These are phyloP conservation scores for Characodon lateralis DNA, from an alignment of 2,797 vertebrate species.

Conservation along the genomic window DNA sequence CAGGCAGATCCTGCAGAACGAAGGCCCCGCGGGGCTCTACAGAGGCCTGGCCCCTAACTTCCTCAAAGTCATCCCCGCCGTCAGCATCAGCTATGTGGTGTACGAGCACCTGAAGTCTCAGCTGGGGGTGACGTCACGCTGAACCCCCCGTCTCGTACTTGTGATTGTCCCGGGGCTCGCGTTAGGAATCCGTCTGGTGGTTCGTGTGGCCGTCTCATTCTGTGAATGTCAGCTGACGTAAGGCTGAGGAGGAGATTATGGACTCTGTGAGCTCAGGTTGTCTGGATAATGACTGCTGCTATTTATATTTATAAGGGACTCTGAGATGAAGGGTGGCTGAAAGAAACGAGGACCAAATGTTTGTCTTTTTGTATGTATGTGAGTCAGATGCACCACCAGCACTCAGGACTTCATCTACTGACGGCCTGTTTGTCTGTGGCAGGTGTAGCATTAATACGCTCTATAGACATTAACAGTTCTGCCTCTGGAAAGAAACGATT, in stretches of 20 bases:
- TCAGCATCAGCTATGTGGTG: slow-evolving; percentile 98
- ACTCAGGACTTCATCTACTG: background rate
- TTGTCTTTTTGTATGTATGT: background rate
- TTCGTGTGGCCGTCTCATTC: slow-evolving; percentile 84
- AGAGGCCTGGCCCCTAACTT: slow-evolving; percentile 95
- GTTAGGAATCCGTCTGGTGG: slow-evolving; percentile 53
- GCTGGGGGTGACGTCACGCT: slow-evolving; percentile 91
- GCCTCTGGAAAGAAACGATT: slow-evolving; percentile 4
- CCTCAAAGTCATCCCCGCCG: slow-evolving; percentile 96
- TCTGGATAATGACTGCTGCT: slow-evolving; percentile 57
- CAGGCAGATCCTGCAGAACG: slow-evolving; percentile 90
- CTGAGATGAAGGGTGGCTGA: slow-evolving; percentile 3
- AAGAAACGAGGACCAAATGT: slow-evolving; percentile 59
- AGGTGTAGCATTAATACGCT: slow-evolving; percentile 31
- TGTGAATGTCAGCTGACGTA: slow-evolving; percentile 88
- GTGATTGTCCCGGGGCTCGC: background rate
- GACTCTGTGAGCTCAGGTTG: slow-evolving; percentile 68
- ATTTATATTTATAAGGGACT: slow-evolving; percentile 47
- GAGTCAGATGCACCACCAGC: background rate
- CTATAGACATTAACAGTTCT: slow-evolving; percentile 10
- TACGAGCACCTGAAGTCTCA: slow-evolving; percentile 94
- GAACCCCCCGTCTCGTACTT: background rate
- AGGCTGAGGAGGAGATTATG: slow-evolving; percentile 28
- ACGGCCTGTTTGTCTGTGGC: background rate
- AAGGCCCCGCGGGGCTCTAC: slow-evolving; percentile 92